Evolutionary conservation across 2,797 vertebrate genomes (phyloP).

Genomic region (Prunella strophiata): DNA sequence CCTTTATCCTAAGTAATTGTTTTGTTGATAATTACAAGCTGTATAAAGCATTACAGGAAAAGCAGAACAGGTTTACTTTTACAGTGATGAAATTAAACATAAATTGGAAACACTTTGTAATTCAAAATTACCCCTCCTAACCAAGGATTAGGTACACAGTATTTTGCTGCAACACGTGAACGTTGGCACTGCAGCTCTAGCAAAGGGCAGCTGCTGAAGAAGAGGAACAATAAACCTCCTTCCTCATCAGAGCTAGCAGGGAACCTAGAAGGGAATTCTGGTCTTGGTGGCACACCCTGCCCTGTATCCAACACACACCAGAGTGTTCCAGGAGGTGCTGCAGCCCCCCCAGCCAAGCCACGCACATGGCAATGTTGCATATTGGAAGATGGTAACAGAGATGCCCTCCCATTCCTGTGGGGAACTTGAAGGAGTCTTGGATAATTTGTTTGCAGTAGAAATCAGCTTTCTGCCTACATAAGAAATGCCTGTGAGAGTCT

Average conservation of each 20-base stretch:
- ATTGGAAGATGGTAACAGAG: fast-evolving
- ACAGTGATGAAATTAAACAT: background rate
- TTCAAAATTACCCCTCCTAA: background rate
- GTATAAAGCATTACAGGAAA: background rate
- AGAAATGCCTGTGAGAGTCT: background rate
- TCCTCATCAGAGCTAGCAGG: background rate
- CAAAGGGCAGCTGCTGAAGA: background rate
- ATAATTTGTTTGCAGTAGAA: background rate
- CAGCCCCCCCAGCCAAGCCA: background rate
- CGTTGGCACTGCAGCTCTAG: background rate
- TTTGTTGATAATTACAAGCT: background rate
- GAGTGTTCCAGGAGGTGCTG: background rate
- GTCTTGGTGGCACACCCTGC: background rate
- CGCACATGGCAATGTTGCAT: fast-evolving
- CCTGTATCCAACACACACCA: background rate
- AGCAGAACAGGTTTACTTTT: background rate
- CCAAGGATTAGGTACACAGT: background rate
- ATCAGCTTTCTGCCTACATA: background rate
- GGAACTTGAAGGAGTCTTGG: background rate
- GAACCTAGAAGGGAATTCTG: background rate
- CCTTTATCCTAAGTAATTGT: background rate
- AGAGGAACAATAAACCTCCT: background rate
- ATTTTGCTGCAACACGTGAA: background rate
- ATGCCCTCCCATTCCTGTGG: background rate
- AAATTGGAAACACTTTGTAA: background rate